Evolutionary conservation across 2,113 vertebrate species (phyloP), one percentile per base, ranked within the genome.

Genomic region (Rynchops niger): DNA sequence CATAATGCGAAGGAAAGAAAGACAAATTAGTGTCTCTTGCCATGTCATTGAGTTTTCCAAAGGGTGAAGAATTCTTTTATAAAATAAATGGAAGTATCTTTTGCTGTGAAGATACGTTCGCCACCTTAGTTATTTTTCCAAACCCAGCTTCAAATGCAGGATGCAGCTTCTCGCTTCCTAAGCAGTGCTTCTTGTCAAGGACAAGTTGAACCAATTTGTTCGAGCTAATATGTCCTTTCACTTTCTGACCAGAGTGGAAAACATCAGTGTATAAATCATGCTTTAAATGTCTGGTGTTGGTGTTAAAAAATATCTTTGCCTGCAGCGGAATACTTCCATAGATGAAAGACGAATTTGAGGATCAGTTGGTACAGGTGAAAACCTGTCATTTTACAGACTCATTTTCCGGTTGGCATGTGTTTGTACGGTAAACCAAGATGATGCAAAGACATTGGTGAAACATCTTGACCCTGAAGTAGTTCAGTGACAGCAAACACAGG

Each of bases 101-200:
- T 56, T 14, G 3, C 76, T 81, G 22, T 70, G 76, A 42, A 90
- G 58, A 63, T 58, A 3, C 9, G 4, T 61, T 92, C 86, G 55
- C 74, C 8, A 1, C 8, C 11, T 38, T 32, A 63, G 23, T 43
- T 72, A 43, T 73, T 94, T 83, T 86, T 53, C 76, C 49, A 91
- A 88, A 62, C 11, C 36, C 42, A 53, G n/a, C 67, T 95, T 96
- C 85, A 92, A 74, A 92, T 92, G 88, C 83, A 73, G 80, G 86
- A 81, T 5, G 3, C 55, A 91, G 20, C 77, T 82, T 86, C 56
- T 74, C 3, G 0, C 8, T 81, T 95, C 58, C 52, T 58, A 42
- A 86, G 81, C 49, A 40, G 12, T 8, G 23, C 47, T 29, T 86
- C 71, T 62, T 71, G 63, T 83, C 88, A 95, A 92, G 83, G 86